Conservation (phyloP, 2,888 invertebrate genomes). For the Isotomurus palustris region DNA sequence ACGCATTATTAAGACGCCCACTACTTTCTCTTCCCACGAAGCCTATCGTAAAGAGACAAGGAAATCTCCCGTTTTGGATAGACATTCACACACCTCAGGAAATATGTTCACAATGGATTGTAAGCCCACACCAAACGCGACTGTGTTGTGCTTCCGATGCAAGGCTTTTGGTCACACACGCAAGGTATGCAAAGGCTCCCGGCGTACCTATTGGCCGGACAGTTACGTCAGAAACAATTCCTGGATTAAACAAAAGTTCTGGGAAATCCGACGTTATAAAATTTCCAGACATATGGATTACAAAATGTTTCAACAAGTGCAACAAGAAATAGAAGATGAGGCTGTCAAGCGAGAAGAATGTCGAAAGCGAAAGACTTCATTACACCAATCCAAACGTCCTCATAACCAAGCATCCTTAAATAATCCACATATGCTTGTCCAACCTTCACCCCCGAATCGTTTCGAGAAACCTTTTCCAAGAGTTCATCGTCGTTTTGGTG, state of each 20-base stretch:
- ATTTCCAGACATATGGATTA: not conserved
- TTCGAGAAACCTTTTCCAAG: not conserved
- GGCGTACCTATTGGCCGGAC: constrained; percentile 19
- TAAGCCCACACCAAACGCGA: too few relatives aligned
- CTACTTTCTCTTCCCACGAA: not conserved
- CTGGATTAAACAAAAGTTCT: constrained; percentile 9
- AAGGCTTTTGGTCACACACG: constrained; percentile 11
- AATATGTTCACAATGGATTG: too few relatives aligned
- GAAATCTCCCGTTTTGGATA: too few relatives aligned
- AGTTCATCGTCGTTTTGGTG: not conserved
- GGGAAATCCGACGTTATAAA: not conserved
- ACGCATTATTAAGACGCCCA: too few relatives aligned
- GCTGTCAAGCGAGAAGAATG: constrained; percentile 8
- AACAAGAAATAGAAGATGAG: not conserved
- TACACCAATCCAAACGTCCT: too few relatives aligned
- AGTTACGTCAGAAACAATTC: not conserved
- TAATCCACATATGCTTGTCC: not conserved
- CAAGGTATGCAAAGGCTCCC: not conserved
- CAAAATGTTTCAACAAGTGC: not conserved
- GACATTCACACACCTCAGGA: too few relatives aligned
- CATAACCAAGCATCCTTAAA: too few relatives aligned
- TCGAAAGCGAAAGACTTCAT: too few relatives aligned
- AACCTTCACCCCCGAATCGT: not conserved
- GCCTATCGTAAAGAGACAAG: too few relatives aligned
- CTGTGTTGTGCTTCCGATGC: constrained; percentile 14